These are phyloP conservation scores for Chalcosyrphus nemorum DNA, from an alignment of 2,888 invertebrate genomes.

Conservation along the genomic window DNA sequence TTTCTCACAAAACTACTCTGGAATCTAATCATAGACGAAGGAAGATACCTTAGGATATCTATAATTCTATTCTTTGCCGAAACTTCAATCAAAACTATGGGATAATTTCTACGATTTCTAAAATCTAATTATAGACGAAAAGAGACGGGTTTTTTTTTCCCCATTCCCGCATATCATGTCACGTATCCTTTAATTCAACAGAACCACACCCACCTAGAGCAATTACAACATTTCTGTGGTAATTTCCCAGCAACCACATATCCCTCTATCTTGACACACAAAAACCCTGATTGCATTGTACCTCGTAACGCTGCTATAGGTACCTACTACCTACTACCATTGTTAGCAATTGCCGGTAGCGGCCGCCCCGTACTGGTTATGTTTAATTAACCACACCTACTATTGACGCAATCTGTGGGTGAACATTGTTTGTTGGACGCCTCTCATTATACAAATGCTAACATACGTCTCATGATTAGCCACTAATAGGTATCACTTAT, in stretches of 20 bases:
- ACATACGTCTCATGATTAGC: conserved; percentile 54
- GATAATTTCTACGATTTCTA: no score
- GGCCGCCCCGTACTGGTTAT: conserved; percentile 10
- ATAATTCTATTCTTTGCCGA: no score
- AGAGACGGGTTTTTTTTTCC: no score
- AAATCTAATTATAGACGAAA: no score
- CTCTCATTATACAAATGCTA: conserved; percentile 21
- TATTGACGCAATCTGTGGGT: conserved; percentile 40
- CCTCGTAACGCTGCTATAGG: not conserved
- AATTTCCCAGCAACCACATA: conserved; percentile 15
- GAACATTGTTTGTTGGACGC: conserved; percentile 30
- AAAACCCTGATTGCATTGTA: conserved; percentile 36
- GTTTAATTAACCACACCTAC: conserved; percentile 62
- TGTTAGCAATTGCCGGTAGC: not conserved
- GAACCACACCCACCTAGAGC: not conserved
- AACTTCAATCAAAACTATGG: no score
- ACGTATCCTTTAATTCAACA: not conserved
- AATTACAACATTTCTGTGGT: conserved; percentile 19
- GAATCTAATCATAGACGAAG: no score
- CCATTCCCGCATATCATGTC: not conserved
- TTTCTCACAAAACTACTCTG: no score
- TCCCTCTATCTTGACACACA: conserved; percentile 37
- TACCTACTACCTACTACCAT: no score
- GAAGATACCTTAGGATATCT: no score
- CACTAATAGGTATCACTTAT: conserved; percentile 64